Conservation (phyloP, 1,140 invertebrate genomes). For the Glossosoma conforme region DNA sequence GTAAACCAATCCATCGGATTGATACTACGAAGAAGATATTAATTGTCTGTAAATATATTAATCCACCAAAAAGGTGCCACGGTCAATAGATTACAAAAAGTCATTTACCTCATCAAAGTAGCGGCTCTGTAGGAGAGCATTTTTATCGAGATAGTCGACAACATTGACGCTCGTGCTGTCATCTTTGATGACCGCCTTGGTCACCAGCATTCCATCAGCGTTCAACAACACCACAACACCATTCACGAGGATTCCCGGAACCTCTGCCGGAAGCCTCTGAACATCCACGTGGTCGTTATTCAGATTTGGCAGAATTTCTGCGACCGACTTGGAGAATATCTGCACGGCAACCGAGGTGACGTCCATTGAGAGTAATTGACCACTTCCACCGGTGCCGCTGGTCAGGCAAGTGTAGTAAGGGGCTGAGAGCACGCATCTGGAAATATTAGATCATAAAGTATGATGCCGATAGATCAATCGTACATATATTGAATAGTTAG, state of each 20-base stretch:
- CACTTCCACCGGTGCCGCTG: conserved; percentile 39
- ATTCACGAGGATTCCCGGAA: conserved; percentile 36
- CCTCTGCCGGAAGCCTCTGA: conserved; percentile 34
- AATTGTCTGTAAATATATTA: no score
- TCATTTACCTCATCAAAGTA: conserved; percentile 31
- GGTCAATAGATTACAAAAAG: no score
- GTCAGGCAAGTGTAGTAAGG: conserved; percentile 60
- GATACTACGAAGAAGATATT: no score
- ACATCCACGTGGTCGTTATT: conserved; percentile 22
- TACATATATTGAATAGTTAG: no score
- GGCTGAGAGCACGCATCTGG: conserved; percentile 59
- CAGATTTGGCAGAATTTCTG: conserved; percentile 34
- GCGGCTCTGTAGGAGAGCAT: conserved; percentile 39
- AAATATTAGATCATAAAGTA: conserved; percentile 23
- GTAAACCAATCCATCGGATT: no score
- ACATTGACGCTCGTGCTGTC: conserved; percentile 36
- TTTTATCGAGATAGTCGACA: conserved; percentile 35
- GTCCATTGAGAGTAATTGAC: conserved; percentile 48
- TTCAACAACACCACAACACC: conserved; percentile 41
- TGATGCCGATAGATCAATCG: conserved; percentile 1
- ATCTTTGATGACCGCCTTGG: conserved; percentile 34
- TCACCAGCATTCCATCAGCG: conserved; percentile 37
- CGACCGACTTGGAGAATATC: conserved; percentile 41
- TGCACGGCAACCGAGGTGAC: conserved; percentile 43
- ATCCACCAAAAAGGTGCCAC: no score